Evolutionary conservation across 2,113 vertebrate species (phyloP), one percentile per base, ranked within the genome.

Genomic region (Tauraco erythrolophus): DNA sequence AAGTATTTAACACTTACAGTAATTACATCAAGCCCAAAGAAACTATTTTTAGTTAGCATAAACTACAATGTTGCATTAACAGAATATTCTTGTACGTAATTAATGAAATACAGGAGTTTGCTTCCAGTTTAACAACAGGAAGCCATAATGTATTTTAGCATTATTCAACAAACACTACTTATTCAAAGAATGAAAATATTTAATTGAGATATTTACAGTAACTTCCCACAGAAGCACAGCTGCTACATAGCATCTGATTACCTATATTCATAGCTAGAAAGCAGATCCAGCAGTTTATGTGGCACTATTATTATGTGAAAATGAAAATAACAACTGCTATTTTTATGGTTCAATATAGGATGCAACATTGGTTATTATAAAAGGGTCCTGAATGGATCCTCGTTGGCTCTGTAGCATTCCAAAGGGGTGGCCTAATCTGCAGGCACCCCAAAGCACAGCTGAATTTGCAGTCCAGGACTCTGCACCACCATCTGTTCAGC

Each of bases 151-250:
- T 28, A 95, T 94, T 89, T 90, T 75, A 95, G 61, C 51, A 69
- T 74, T 84, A 95, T 91, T 89, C 95, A 82, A 71, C 46, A 96
- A 95, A 93, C 16, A 51, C 11, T 88, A 56, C 54, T 94, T 97
- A 96, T 85, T 65, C 80, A 96, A 97, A 91, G 89, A 95, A 78
- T 60, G 86, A 85, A 96, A 95, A 88, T 68, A 88, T 31, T 94
- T 93, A 88, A 96, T 84, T 87, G 90, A 84, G 82, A 88, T 96
- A 96, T 97, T 97, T 97, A 74, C 84, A 94, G 83, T 94, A 95
- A 74, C 62, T 69, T 92, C 77, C 68, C 79, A 91, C 58, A 96
- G 89, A 92, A 97, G 96, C 97, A 95, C 95, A 98, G 96, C 97
- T 97, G 96, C 66, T 94, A 79, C 57, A 19, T 60, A 92, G 84